phyloP scores from a whole-genome alignment of 2,113 vertebrate genomes.

The Vimba vimba region DNA sequence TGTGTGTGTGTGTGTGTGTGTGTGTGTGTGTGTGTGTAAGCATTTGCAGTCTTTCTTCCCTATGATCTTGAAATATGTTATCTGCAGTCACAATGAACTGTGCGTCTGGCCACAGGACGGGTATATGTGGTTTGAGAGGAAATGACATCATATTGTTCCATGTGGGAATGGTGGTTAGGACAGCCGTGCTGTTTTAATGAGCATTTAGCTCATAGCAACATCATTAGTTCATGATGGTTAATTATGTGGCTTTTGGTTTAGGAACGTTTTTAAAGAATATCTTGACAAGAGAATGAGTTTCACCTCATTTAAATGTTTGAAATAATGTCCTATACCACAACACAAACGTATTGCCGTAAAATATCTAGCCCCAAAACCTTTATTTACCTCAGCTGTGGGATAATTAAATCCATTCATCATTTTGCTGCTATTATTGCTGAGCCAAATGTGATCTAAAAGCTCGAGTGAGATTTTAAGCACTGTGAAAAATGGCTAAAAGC shows the following conservation, averaged over 20 bases:
- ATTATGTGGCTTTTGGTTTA: conserved; percentile 30
- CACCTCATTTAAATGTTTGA: background rate
- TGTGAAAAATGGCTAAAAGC: background rate
- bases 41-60: background rate
- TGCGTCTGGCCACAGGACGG: conserved; percentile 37
- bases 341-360: conserved; percentile 8
- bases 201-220: background rate
- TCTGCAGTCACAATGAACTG: conserved; percentile 41
- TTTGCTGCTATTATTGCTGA: background rate
- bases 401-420: conserved; percentile 34
- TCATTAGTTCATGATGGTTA: conserved; percentile 17
- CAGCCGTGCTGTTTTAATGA: conserved; percentile 11
- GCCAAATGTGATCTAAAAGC: conserved; percentile 20
- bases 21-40: too few relatives aligned
- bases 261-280: background rate
- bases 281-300: background rate
- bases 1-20: too few relatives aligned
- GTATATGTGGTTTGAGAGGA: conserved; percentile 26
- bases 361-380: conserved; percentile 7
- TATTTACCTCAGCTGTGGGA: conserved; percentile 26
- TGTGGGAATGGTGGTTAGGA: conserved; percentile 8
- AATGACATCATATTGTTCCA: conserved; percentile 34
- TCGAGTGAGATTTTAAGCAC: conserved; percentile 20
- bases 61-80: background rate
- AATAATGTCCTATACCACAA: background rate